Conservation (phyloP, 1,140 invertebrate genomes). For the Camponotus pennsylvanicus region DNA sequence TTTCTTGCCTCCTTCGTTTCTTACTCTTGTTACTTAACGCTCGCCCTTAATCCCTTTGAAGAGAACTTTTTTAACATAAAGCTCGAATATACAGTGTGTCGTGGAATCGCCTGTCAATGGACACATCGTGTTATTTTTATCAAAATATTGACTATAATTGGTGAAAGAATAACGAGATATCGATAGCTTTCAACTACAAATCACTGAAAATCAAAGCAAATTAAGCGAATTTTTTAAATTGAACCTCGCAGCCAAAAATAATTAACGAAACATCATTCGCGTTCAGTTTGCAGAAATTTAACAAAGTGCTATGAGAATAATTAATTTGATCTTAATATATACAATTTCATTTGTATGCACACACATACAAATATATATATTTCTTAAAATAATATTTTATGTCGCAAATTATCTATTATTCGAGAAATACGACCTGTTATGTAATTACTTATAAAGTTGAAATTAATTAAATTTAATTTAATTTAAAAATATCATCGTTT, state of each 20-base stretch:
- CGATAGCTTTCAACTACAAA: background rate
- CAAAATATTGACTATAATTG: background rate
- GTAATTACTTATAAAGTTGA: no score
- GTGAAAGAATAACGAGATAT: background rate
- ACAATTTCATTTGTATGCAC: no score
- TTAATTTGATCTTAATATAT: background rate
- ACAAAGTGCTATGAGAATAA: background rate
- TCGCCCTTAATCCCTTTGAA: slow-evolving; percentile 6
- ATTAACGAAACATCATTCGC: slow-evolving; percentile 1
- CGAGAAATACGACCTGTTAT: no score
- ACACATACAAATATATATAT: no score
- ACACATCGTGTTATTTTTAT: background rate
- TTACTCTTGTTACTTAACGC: background rate
- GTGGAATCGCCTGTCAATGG: background rate
- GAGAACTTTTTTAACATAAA: slow-evolving; percentile 17
- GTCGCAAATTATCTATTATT: background rate
- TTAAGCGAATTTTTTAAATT: background rate
- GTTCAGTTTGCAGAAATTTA: background rate
- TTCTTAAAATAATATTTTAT: no score
- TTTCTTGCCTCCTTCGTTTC: slow-evolving; percentile 1
- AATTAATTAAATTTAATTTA: no score
- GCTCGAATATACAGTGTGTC: background rate
- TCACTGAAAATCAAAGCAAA: background rate
- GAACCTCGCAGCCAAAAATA: background rate
- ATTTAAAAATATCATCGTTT: background rate